Percentiles rank a stretch among this genome's conserved stretches.
These are phyloP conservation scores for Paguma larvata DNA, from an alignment of 2,797 vertebrate genomes.

Conservation along the genomic window DNA sequence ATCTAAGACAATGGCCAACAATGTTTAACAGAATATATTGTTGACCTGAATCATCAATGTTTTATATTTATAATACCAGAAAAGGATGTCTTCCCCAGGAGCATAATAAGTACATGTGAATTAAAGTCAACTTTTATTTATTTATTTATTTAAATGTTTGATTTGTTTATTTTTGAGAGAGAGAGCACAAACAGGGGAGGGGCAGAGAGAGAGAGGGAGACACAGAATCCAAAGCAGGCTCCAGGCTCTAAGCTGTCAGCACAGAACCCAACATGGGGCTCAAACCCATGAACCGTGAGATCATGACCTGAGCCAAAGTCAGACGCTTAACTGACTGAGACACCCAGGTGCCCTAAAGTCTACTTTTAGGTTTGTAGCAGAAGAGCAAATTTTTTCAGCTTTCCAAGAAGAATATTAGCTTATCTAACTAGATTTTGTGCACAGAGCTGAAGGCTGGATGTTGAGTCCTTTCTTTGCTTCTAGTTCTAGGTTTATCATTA, in stretches of 20 bases:
- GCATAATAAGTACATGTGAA: neutral
- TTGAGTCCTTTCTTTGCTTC: neutral
- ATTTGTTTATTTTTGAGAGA: too few species aligned
- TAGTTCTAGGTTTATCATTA: neutral
- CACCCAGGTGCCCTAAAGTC: neutral
- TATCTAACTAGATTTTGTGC: conserved; percentile 6
- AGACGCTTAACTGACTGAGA: too few species aligned
- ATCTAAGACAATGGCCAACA: neutral
- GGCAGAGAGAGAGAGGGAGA: too few species aligned
- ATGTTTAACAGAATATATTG: neutral
- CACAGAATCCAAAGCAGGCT: too few species aligned
- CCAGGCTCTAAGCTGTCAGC: too few species aligned
- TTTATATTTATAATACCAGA: conserved; percentile 42
- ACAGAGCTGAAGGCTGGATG: neutral
- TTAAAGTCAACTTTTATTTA: neutral
- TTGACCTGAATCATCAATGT: neutral
- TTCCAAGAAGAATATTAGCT: neutral
- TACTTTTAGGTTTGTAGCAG: conserved; percentile 10
- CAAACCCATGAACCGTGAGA: too few species aligned
- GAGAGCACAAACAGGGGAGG: too few species aligned
- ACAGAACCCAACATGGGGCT: too few species aligned
- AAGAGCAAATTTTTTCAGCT: neutral
- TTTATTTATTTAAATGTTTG: too few species aligned
- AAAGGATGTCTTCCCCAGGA: conserved; percentile 33
- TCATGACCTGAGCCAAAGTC: too few species aligned